These are phyloP conservation scores for Nemotelus pantherinus DNA, from an alignment of 2,888 invertebrate genomes.

Conservation along the genomic window DNA sequence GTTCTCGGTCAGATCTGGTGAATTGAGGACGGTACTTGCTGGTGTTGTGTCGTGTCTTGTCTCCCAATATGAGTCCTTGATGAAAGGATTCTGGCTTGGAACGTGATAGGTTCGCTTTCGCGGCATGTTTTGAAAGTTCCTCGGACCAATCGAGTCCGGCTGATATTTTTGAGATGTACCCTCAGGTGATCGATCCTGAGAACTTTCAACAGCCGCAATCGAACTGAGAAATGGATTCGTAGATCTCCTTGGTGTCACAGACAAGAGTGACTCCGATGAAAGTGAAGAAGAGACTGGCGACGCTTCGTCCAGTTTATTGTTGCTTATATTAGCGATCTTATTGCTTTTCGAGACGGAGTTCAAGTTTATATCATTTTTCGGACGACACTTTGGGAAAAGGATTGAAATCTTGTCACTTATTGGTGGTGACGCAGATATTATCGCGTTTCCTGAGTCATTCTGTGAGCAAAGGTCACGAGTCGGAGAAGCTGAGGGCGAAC, in stretches of 20 bases:
- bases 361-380: constrained; percentile 71
- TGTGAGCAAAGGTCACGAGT: neutral
- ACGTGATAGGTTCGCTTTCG: constrained; percentile 47
- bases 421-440: constrained; percentile 67
- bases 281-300: constrained; percentile 62
- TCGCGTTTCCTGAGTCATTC: constrained; percentile 8
- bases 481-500: too few relatives aligned
- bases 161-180: constrained; percentile 32
- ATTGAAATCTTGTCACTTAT: constrained; percentile 80
- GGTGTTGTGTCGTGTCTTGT: constrained; percentile 57
- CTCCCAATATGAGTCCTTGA: constrained; percentile 59
- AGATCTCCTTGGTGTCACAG: constrained; percentile 63
- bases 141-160: neutral
- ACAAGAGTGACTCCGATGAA: constrained; percentile 63
- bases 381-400: constrained; percentile 88
- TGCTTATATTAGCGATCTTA: constrained; percentile 18
- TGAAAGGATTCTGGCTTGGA: constrained; percentile 51
- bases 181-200: constrained; percentile 41
- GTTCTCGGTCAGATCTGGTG: constrained; percentile 58
- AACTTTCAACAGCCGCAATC: constrained; percentile 5
- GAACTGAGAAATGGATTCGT: constrained; percentile 63
- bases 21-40: constrained; percentile 59
- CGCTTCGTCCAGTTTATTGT: constrained; percentile 57
- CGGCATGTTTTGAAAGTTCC: constrained; percentile 46
- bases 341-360: constrained; percentile 57